These are phyloP conservation scores for Galaxea fascicularis DNA, from an alignment of 92 coral and sea anemone species.

Conservation along the genomic window DNA sequence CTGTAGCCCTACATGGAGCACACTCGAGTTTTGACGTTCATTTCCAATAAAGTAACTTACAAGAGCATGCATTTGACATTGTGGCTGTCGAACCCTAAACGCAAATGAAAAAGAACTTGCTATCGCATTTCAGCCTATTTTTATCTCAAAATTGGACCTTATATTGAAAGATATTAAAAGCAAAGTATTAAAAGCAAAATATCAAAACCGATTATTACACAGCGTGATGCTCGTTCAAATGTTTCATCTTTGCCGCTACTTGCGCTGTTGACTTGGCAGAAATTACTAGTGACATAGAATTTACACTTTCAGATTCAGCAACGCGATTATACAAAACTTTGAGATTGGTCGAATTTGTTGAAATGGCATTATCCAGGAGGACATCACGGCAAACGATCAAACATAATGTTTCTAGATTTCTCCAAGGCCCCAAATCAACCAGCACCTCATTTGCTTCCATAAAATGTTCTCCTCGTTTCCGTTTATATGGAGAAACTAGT, in stretches of 20 bases:
- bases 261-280: slow-evolving; percentile 39
- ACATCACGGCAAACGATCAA: slow-evolving; percentile 51
- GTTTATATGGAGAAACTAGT: slow-evolving; percentile 47
- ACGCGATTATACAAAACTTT: slow-evolving; percentile 42
- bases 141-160: not conserved
- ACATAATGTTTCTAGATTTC: slow-evolving; percentile 38
- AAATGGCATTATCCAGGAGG: slow-evolving; percentile 19
- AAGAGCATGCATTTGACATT: slow-evolving; percentile 1
- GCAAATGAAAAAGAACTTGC: not conserved
- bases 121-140: not conserved
- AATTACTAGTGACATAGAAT: slow-evolving; percentile 32
- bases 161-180: not conserved
- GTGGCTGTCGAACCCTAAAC: not conserved
- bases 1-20: not conserved
- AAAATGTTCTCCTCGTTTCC: slow-evolving; percentile 49
- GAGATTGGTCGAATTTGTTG: slow-evolving; percentile 23
- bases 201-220: slow-evolving; percentile 13
- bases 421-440: slow-evolving; percentile 44
- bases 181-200: not conserved
- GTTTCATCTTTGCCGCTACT: slow-evolving; percentile 57
- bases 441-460: slow-evolving; percentile 37
- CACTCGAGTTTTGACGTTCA: not conserved
- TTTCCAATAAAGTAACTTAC: not conserved
- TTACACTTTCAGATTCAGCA: slow-evolving; percentile 27
- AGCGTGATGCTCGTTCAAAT: slow-evolving; percentile 27